Base-by-base conservation (phyloP, 2,888 invertebrate genomes). In the Torymus texanus region DNA sequence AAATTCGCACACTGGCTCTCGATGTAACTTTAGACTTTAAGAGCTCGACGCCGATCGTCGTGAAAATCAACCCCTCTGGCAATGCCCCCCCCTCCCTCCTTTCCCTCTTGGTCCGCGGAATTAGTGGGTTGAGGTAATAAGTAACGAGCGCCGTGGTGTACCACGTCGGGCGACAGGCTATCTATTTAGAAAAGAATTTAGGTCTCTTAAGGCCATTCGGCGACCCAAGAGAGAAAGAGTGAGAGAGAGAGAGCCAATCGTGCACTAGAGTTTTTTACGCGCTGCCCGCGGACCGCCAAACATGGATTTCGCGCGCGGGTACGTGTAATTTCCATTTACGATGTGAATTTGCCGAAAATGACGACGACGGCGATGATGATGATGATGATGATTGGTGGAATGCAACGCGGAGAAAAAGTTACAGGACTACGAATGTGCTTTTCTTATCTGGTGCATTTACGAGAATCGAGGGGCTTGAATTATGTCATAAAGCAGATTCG, bases 71-170 rank as follows among this genome's bases (percentile, higher is more conserved):
- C 86, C 85, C 78, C 85, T 83, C 82, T 82, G 83, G 80, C 83
- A 62, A 72, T 68, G 50, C 62, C 29, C 24, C 16, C 16, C 61
- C n/a, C 75, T 70, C 71, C 73, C 78, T 80, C 79, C 81, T 29
- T 68, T 68, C 82, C 82, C 78, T 68, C 81, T 70, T 82, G 79
- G 71, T 67, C 82, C 78, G 72, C 82, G 80, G 85, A 87, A 87
- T 87, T 87, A 86, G 85, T 85, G 84, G 86, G 85, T 87, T 86
- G 86, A 85, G 84, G 85, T 88, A 88, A 88, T 88, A 87, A 86
- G 83, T 84, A 85, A 86, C 84, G 81, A 86, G 82, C 83, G 56
- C 13, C 29, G 14, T 16, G 18, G 16, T 12, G 55, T 41, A 21
- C 21, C 16, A 18, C 51, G 78, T 79, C 82, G 82, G 41, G 78